Conservation (phyloP, 2,888 invertebrate species). For the Prenolepis imparis region DNA sequence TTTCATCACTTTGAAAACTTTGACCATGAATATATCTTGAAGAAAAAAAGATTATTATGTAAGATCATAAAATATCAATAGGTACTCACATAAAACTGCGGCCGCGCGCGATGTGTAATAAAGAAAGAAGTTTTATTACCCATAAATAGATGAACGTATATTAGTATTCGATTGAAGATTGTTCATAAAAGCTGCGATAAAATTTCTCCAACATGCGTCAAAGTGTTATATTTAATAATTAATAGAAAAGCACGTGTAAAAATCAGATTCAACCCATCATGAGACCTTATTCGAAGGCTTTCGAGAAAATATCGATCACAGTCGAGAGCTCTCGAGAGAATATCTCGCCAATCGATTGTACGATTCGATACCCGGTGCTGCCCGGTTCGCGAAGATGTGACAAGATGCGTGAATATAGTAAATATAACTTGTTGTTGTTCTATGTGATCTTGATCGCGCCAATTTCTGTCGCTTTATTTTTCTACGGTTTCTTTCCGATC, state of each 20-base stretch:
- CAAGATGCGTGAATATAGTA: conserved; percentile 20
- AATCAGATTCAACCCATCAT: not conserved
- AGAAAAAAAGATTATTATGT: not conserved
- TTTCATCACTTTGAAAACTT: not conserved
- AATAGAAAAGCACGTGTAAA: not conserved
- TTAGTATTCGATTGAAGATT: not conserved
- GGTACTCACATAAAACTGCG: too few species aligned
- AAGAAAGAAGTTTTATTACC: too few species aligned
- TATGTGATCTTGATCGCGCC: conserved; percentile 76
- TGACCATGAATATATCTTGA: not conserved
- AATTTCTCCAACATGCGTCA: not conserved
- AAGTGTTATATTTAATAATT: not conserved
- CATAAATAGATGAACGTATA: not conserved
- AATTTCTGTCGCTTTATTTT: conserved; percentile 86
- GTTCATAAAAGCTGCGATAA: not conserved
- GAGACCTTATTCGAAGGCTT: not conserved
- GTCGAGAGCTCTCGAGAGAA: not conserved
- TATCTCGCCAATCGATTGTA: not conserved
- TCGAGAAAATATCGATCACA: not conserved
- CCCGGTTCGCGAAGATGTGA: not conserved
- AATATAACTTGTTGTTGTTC: conserved; percentile 65
- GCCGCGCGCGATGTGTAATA: too few species aligned
- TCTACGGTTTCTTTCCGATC: conserved; percentile 89
- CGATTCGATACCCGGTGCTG: not conserved
- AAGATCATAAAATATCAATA: not conserved